Evolutionary conservation across 2,797 vertebrate species (phyloP).

Genomic region (Kryptopterus vitreolus): DNA sequence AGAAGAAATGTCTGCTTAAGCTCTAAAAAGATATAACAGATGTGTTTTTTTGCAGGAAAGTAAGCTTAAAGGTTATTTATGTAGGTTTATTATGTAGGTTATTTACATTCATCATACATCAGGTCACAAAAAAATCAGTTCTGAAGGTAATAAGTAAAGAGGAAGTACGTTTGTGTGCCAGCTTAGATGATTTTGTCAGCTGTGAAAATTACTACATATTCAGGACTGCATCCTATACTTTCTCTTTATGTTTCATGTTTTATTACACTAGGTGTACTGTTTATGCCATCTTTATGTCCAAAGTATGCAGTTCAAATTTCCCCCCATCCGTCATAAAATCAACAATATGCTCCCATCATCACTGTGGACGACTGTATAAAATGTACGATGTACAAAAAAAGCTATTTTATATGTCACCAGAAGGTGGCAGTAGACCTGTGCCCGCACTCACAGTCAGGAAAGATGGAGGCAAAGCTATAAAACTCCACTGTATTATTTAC

Average conservation of each 20-base stretch:
- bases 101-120: not conserved
- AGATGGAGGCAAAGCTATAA: no score
- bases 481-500: no score
- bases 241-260: not conserved
- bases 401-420: no score
- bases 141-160: not conserved
- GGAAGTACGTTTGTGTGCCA: not conserved
- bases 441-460: no score
- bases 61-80: not conserved
- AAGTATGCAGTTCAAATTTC: no score
- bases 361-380: no score
- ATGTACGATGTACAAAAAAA: no score
- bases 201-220: not conserved
- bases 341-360: no score
- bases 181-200: not conserved
- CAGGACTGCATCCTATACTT: not conserved
- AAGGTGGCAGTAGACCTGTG: no score
- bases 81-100: no score
- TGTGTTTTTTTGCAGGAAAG: not conserved
- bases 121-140: not conserved
- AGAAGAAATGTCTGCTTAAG: not conserved
- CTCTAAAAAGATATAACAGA: not conserved
- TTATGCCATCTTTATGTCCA: not conserved
- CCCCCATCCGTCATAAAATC: no score
- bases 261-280: not conserved